Conservation (phyloP, 2,113 vertebrate genomes). For the Lontra canadensis region DNA sequence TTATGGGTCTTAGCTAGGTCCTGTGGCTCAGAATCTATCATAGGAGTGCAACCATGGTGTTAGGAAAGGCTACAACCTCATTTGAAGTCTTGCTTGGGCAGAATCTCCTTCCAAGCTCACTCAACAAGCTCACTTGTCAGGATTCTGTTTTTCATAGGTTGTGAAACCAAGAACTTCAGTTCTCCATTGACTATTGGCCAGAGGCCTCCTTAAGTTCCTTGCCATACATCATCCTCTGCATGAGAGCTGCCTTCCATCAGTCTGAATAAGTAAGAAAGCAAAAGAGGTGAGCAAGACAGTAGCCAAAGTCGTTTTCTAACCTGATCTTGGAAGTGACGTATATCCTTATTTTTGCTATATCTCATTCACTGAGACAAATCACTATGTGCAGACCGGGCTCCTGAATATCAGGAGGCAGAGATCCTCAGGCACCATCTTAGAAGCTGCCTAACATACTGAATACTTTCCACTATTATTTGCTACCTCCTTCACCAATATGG, state of each 20-base stretch:
- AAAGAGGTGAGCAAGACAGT: background rate
- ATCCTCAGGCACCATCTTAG: background rate
- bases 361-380: background rate
- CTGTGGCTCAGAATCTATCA: background rate
- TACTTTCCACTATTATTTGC: background rate
- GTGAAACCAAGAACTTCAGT: background rate
- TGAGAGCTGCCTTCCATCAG: background rate
- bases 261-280: background rate
- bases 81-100: background rate
- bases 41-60: background rate
- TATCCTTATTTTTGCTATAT: background rate
- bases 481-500: background rate
- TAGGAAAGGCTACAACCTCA: background rate
- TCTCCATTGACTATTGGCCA: background rate
- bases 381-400: background rate
- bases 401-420: background rate
- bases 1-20: background rate
- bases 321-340: background rate
- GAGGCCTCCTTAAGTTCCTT: background rate
- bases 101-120: background rate
- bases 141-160: background rate
- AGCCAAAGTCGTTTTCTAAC: background rate
- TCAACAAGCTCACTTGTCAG: background rate
- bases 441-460: background rate
- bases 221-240: background rate